Evolutionary conservation across 2,797 vertebrate genomes (phyloP).

Genomic region (Etheostoma nigrum): DNA sequence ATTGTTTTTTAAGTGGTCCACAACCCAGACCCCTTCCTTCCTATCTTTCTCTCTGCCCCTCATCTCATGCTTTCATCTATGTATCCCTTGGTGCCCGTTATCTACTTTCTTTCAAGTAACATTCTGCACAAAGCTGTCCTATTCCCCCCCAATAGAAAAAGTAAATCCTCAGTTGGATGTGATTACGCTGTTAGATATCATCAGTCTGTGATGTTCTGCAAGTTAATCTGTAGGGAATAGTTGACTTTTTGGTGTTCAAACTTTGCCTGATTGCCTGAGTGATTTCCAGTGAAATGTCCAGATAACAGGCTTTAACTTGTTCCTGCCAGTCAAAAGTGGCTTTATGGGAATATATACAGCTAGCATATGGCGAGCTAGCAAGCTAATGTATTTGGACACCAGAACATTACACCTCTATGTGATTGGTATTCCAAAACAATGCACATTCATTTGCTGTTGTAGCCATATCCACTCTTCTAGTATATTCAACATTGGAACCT

Average conservation of each 20-base stretch:
- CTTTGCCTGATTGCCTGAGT: background rate
- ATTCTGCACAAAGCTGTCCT: slow-evolving; percentile 44
- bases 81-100: slow-evolving; percentile 49
- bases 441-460: background rate
- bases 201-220: slow-evolving; percentile 28
- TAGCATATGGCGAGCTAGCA: background rate
- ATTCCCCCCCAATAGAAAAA: slow-evolving; percentile 15
- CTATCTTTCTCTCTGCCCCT: slow-evolving; percentile 64
- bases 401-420: background rate
- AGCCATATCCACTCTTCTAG: background rate
- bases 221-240: slow-evolving; percentile 5
- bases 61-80: slow-evolving; percentile 70
- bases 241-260: background rate
- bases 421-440: background rate
- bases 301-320: background rate
- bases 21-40: slow-evolving; percentile 70
- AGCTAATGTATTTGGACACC: background rate
- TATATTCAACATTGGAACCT: background rate
- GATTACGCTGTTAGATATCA: slow-evolving; percentile 35
- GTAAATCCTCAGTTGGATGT: slow-evolving; percentile 3
- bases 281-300: background rate
- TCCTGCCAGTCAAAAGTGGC: background rate
- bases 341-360: background rate
- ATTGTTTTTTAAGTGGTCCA: slow-evolving; percentile 68
- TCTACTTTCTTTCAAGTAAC: slow-evolving; percentile 56